Evolutionary conservation across 2,797 vertebrate species (phyloP).

Genomic region (Lagorchestes hirsutus): DNA sequence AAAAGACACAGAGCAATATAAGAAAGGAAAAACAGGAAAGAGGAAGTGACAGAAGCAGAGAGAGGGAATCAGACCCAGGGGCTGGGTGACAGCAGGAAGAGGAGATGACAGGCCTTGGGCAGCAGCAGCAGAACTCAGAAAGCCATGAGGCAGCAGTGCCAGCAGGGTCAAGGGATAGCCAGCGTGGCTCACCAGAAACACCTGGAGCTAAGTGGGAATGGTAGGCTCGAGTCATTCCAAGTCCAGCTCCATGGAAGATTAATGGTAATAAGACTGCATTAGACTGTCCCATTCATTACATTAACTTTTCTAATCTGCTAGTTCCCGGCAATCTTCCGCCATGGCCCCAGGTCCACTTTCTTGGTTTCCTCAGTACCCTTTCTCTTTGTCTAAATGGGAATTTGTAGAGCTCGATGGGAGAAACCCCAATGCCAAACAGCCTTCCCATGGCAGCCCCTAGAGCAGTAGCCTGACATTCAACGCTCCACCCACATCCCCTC

Average conservation of each 20-base stretch:
- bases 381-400: background rate
- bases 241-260: constrained; percentile 2
- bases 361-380: background rate
- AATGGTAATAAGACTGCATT: constrained; percentile 8
- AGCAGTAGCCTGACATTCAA: background rate
- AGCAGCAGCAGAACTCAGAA: background rate
- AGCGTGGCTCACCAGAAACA: background rate
- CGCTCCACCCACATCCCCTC: background rate
- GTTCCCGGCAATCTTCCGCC: background rate
- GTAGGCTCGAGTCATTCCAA: background rate
- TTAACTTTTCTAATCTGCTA: background rate
- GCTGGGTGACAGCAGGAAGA: background rate
- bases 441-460: background rate
- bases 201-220: background rate
- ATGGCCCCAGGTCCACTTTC: background rate
- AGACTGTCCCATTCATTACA: constrained; percentile 8
- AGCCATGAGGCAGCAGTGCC: background rate
- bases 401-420: background rate
- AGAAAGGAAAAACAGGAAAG: no score
- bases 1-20: background rate
- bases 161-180: background rate
- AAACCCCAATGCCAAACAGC: background rate
- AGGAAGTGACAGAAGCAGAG: background rate
- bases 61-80: background rate
- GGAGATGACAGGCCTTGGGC: background rate